These are phyloP conservation scores for Pseudorectes ferrugineus DNA, from an alignment of 2,113 vertebrate species.

Conservation along the genomic window DNA sequence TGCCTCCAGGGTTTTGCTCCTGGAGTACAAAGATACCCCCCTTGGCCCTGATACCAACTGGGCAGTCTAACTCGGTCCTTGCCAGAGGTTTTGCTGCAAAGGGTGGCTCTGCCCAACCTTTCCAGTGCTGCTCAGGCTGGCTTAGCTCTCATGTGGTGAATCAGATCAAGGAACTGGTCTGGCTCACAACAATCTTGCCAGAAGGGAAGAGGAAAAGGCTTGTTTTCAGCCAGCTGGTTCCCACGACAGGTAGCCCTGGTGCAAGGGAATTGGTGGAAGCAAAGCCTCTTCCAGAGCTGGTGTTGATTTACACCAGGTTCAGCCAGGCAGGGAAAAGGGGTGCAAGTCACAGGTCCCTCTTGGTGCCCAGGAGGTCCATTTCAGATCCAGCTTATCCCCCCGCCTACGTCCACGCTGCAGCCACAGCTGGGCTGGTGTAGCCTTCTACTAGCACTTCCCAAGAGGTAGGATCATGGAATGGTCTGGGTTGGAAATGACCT, in stretches of 20 bases:
- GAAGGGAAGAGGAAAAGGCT: background rate
- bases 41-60: background rate
- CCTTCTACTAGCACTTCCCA: background rate
- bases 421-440: background rate
- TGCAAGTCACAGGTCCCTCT: background rate
- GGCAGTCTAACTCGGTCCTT: background rate
- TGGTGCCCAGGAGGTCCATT: background rate
- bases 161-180: background rate
- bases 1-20: background rate
- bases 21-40: background rate
- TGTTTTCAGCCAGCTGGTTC: background rate
- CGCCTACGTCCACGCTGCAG: fast-evolving
- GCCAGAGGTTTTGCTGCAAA: background rate
- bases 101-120: background rate
- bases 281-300: background rate
- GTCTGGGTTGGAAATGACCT: background rate
- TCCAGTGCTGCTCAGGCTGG: background rate
- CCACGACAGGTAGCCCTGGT: background rate
- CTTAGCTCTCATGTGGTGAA: background rate
- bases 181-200: background rate
- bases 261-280: fast-evolving
- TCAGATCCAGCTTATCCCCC: background rate
- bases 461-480: background rate
- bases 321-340: fast-evolving
- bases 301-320: background rate